phyloP scores from a whole-genome alignment of 2,113 vertebrate species.

The Myrmophylax atrothorax region DNA sequence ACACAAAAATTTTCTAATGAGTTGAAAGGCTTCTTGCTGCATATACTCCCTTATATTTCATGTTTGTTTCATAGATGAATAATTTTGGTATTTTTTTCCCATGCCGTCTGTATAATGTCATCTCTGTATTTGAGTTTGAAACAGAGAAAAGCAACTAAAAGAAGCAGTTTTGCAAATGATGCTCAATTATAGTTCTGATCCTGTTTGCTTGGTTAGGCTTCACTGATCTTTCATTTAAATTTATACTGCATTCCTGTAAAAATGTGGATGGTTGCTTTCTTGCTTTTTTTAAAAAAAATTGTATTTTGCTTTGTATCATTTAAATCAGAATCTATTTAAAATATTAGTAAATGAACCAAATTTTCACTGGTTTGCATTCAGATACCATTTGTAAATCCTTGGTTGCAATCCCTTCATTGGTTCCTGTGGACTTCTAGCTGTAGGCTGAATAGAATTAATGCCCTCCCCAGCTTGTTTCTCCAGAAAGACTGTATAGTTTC shows the following conservation, averaged over 20 bases:
- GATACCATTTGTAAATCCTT: neutral
- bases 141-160: neutral
- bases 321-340: slow-evolving; percentile 27
- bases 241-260: neutral
- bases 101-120: neutral
- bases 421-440: slow-evolving; percentile 3
- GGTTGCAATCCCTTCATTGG: neutral
- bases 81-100: neutral
- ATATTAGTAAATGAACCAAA: neutral
- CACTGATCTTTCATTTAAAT: neutral
- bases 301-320: neutral
- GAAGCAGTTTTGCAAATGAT: slow-evolving; percentile 16
- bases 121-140: neutral
- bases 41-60: neutral
- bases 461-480: neutral
- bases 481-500: neutral
- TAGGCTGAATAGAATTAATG: neutral
- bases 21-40: neutral
- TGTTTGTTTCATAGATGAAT: neutral
- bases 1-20: neutral
- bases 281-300: neutral
- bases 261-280: neutral
- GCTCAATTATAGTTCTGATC: neutral
- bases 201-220: neutral
- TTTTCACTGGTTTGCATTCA: neutral